Conservation (phyloP, 2,797 vertebrate genomes). For the Aselliscus stoliczkanus region DNA sequence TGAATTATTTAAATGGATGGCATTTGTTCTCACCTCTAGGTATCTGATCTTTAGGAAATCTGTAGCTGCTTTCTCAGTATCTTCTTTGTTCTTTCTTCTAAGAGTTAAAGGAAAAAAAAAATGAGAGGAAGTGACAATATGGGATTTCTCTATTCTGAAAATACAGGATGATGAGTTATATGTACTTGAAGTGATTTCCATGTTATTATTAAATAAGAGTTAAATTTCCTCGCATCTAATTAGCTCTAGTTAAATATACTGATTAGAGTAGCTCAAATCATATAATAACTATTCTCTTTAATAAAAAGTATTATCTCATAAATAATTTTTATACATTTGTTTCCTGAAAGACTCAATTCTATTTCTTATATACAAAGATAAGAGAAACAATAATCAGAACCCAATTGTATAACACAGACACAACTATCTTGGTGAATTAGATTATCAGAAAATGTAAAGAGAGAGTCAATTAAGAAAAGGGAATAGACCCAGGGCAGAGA, state of each 20-base stretch:
- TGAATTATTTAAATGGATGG: not conserved
- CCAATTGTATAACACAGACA: not conserved
- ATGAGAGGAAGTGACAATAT: not conserved
- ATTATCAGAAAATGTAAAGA: not conserved
- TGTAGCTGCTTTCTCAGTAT: not conserved
- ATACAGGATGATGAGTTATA: not conserved
- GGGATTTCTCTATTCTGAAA: not conserved
- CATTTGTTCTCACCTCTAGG: not conserved
- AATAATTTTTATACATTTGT: not conserved
- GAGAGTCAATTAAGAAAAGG: not conserved
- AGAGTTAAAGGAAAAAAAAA: not conserved
- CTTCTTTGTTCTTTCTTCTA: not conserved
- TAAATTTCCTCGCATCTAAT: not conserved
- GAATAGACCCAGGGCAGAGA: not conserved
- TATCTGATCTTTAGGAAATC: not conserved
- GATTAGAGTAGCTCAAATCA: not conserved
- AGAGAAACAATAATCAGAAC: not conserved
- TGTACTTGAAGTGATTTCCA: not conserved
- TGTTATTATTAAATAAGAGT: not conserved
- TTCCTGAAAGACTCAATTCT: not conserved
- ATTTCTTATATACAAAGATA: not conserved
- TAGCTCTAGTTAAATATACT: not conserved
- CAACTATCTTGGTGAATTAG: not conserved
- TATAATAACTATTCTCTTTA: not conserved
- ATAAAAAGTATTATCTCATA: not conserved